phyloP scores from a whole-genome alignment of 2,797 vertebrate species.

The Coregonus suidteri region DNA sequence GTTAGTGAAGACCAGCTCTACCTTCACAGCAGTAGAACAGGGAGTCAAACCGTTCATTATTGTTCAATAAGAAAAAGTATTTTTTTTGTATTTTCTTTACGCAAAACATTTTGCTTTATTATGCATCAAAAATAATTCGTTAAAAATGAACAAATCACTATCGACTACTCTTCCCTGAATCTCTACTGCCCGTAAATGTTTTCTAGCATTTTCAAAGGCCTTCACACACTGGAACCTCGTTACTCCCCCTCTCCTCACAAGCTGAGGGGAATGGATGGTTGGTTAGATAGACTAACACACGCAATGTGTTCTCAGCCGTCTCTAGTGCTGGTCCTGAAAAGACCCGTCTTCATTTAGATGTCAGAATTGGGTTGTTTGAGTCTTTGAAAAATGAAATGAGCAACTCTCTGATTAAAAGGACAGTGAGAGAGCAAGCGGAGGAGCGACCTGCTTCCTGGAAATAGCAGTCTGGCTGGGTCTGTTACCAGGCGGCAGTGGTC shows the following conservation, averaged over 20 bases:
- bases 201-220: slow-evolving; percentile 46
- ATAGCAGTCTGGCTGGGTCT: slow-evolving; percentile 72
- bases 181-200: slow-evolving; percentile 30
- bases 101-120: too few relatives aligned
- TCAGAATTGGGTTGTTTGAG: slow-evolving; percentile 75
- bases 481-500: slow-evolving; percentile 64
- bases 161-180: slow-evolving; percentile 9
- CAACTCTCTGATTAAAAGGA: slow-evolving; percentile 70
- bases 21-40: neutral
- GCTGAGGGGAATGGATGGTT: neutral
- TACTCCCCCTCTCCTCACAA: neutral
- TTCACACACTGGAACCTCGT: too few relatives aligned
- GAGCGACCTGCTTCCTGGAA: slow-evolving; percentile 80
- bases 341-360: slow-evolving; percentile 29
- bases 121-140: slow-evolving; percentile 48
- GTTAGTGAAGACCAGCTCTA: neutral
- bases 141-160: slow-evolving; percentile 39
- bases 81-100: too few relatives aligned
- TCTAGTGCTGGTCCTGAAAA: slow-evolving; percentile 7
- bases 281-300: slow-evolving; percentile 43
- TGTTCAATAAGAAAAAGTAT: too few relatives aligned
- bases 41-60: neutral
- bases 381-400: slow-evolving; percentile 67
- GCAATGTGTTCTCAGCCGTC: neutral
- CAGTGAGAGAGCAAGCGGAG: slow-evolving; percentile 27